Evolutionary conservation across 1,140 invertebrate species (phyloP), one percentile per base, ranked within the genome.

Genomic region (Hestina assimilis): DNA sequence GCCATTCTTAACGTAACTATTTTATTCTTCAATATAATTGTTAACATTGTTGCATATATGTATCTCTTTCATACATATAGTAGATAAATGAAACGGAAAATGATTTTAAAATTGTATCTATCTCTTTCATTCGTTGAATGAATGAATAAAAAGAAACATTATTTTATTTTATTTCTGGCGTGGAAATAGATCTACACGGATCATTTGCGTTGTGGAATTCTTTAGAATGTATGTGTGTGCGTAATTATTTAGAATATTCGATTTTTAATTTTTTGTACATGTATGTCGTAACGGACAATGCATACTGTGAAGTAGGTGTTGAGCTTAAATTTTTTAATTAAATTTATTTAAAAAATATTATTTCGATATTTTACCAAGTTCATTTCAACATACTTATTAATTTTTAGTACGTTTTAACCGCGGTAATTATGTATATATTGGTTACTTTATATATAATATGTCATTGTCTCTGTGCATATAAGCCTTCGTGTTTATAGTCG

Each of bases 151-250:
- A n/a, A n/a, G n/a, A n/a, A n/a, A n/a, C n/a, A n/a, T n/a, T n/a
- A n/a, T n/a, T n/a, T n/a, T 26, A 5, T 26, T 5, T 26, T 9
- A 4, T 4, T 38, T 15, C 8, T 12, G 7, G 11, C 14, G 38
- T 19, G 15, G 28, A 20, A 20, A 21, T 26, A 42, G 40, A 31
- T 11, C 20, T 45, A 59, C 40, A 54, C 38, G 63, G 63, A 65
- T 65, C 63, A 60, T 65, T 65, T 60, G 48, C 48, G 15, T n/a
- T 28, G 23, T 17, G 57, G 53, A 57, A 63, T 63, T 47, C 31
- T 26, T 40, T n/a, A 17, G 33, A 17, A 17, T 38, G 33, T 55
- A 26, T 17, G 43, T 54, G 26, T 51, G 15, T 54, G 17, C 45
- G 38, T 46, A 38, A 31, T 20, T 33, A 48, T 50, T 42, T 43